phyloP scores from a whole-genome alignment of 2,113 vertebrate species.

The Cochlearius cochlearius region DNA sequence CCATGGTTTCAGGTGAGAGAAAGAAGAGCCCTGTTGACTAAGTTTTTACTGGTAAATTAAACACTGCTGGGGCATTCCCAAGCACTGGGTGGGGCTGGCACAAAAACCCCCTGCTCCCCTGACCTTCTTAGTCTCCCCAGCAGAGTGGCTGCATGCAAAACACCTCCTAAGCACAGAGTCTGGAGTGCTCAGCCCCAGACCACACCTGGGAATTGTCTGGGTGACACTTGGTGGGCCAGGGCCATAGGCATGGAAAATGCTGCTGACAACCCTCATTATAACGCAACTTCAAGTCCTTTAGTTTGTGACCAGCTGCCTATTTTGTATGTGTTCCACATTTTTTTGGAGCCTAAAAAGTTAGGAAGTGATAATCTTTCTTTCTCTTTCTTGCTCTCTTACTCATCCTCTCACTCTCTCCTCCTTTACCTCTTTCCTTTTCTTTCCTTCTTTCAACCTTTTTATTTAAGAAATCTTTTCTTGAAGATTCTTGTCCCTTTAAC shows the following conservation, averaged over 20 bases:
- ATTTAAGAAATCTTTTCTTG: neutral
- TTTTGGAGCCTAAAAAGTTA: neutral
- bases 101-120: neutral
- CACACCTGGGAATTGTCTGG: neutral
- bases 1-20: conserved; percentile 92
- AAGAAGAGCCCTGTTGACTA: neutral
- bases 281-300: neutral
- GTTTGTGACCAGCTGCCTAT: neutral
- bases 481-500: neutral
- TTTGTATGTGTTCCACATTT: neutral
- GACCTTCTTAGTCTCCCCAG: neutral
- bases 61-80: neutral
- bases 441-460: neutral
- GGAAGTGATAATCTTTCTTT: neutral
- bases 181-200: neutral
- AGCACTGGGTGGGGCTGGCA: neutral
- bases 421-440: neutral
- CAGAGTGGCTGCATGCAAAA: neutral
- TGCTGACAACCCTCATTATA: neutral
- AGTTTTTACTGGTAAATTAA: neutral
- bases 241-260: neutral
- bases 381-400: too few relatives aligned
- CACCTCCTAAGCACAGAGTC: neutral
- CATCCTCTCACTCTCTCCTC: neutral
- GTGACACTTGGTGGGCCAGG: neutral